Evolutionary conservation across 2,888 invertebrate species (phyloP).

Genomic region (Ophraella communa): DNA sequence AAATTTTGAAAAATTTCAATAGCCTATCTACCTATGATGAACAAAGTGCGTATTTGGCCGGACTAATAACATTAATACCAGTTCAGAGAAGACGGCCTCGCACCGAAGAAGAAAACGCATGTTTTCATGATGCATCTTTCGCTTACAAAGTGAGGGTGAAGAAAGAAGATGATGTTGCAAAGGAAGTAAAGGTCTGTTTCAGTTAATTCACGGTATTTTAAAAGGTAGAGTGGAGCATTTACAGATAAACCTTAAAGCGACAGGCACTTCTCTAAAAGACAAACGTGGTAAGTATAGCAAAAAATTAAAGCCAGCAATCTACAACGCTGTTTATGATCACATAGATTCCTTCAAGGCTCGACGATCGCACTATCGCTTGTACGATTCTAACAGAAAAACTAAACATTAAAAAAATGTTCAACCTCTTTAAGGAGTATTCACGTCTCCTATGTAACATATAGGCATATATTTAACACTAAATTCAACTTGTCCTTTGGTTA

Average conservation of each 20-base stretch:
- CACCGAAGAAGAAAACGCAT: background rate
- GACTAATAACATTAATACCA: conserved; percentile 21
- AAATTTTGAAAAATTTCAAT: conserved; percentile 22
- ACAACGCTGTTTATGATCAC: conserved; percentile 25
- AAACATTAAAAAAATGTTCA: conserved; percentile 27
- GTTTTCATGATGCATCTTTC: conserved; percentile 19
- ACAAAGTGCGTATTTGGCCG: conserved; percentile 21
- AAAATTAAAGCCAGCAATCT: conserved; percentile 20
- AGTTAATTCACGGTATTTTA: too few species aligned
- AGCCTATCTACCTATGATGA: conserved; percentile 15
- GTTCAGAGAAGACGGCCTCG: conserved; percentile 15
- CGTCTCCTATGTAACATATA: conserved; percentile 42
- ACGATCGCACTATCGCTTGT: conserved; percentile 29
- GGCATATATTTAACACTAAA: conserved; percentile 38
- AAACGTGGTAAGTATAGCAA: too few species aligned
- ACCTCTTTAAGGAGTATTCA: conserved; percentile 33
- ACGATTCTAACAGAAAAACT: conserved; percentile 29
- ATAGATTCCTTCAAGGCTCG: conserved; percentile 30
- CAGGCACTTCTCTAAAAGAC: too few species aligned
- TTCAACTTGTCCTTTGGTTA: conserved; percentile 47
- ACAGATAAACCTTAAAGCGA: conserved; percentile 17
- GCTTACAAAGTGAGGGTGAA: conserved; percentile 24
- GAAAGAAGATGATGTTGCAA: conserved; percentile 18
- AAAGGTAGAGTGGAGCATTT: too few species aligned
- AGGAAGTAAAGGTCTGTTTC: conserved; percentile 31